phyloP scores from a whole-genome alignment of 2,888 invertebrate species.

The Rutpela maculata region DNA sequence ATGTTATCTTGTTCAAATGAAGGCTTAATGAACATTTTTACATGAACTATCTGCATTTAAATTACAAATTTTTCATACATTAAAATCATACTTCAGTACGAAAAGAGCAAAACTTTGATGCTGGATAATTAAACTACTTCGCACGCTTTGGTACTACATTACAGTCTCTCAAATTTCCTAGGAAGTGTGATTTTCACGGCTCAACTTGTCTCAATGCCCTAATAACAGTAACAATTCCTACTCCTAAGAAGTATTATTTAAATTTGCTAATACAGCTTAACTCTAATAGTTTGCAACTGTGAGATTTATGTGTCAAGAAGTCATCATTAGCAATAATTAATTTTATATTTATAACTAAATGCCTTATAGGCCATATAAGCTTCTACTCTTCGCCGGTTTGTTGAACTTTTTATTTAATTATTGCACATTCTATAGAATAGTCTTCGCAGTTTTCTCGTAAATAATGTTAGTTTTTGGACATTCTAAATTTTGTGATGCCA shows the following conservation, averaged over 20 bases:
- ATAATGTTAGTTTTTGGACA: too few relatives aligned
- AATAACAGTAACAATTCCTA: background rate
- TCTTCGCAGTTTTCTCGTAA: too few relatives aligned
- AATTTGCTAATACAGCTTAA: background rate
- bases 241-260: background rate
- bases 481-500: too few relatives aligned
- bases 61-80: constrained; percentile 1
- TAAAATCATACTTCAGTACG: background rate
- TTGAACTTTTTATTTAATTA: too few relatives aligned
- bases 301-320: background rate
- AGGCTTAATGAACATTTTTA: too few relatives aligned
- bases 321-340: background rate
- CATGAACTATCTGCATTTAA: background rate
- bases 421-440: too few relatives aligned
- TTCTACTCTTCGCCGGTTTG: too few relatives aligned
- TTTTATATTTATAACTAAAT: background rate
- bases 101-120: background rate
- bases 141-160: background rate
- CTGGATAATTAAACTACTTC: background rate
- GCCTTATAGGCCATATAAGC: too few relatives aligned
- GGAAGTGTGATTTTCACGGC: background rate
- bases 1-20: too few relatives aligned
- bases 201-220: background rate
- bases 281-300: background rate
- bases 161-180: background rate